Percentiles rank a stretch among this genome's conserved stretches.
These are phyloP conservation scores for Tiphia femorata DNA, from an alignment of 2,888 invertebrate species.

Conservation along the genomic window DNA sequence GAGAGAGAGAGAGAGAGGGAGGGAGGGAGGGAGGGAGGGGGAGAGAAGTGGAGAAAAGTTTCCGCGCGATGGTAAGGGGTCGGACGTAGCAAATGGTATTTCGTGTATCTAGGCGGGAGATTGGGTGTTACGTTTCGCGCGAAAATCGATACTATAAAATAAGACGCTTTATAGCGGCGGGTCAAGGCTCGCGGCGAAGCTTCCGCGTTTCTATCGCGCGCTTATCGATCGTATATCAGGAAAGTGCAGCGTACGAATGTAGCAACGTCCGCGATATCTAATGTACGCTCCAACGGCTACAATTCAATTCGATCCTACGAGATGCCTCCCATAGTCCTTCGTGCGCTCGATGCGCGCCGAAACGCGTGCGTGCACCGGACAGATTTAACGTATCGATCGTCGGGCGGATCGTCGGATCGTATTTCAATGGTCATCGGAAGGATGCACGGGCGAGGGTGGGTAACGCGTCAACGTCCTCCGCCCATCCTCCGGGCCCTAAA, in stretches of 20 bases:
- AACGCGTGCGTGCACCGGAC: no score
- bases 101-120: slow-evolving; percentile 9
- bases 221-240: background rate
- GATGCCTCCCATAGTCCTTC: no score
- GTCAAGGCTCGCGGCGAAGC: background rate
- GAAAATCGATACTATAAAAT: slow-evolving; percentile 17
- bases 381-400: no score
- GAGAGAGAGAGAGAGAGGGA: no score
- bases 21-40: no score
- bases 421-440: no score
- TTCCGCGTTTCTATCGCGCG: background rate
- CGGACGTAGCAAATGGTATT: slow-evolving; percentile 11
- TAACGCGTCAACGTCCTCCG: no score
- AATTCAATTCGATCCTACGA: background rate
- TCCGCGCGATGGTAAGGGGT: background rate
- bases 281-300: background rate
- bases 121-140: slow-evolving; percentile 18
- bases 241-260: background rate
- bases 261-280: background rate
- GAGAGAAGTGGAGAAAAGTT: no score
- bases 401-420: no score
- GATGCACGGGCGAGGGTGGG: no score
- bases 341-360: no score
- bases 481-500: no score
- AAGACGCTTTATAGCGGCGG: background rate